Base-by-base conservation (phyloP, 1,140 invertebrate species). In the Drosophila sucinea region DNA sequence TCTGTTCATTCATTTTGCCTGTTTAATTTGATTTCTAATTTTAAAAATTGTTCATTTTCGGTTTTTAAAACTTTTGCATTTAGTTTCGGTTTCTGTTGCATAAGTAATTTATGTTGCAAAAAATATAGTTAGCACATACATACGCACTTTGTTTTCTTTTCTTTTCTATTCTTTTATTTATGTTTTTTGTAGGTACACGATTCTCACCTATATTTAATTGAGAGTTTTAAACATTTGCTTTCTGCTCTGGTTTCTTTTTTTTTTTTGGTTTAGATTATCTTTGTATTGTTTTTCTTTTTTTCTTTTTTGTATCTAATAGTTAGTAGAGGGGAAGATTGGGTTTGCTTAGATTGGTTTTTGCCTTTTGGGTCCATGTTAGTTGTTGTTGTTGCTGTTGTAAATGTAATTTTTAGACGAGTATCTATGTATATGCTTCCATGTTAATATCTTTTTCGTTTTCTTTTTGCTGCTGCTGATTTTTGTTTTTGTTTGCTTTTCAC, bases 141-240 rank as follows among this genome's bases (percentile, higher is more conserved):
- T 66, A 35, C 63, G 66, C 32, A 47, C 47, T 38, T 44, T 47
- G 33, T 72, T 60, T 47, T 65, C 60, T 41, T 1, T 41, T 17
- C n/a, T 0, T 51, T 27, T 81, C 38, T 82, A 38, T 68, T n/a
- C 30, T 32, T 57, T 63, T 73, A 62, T 87, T 67, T 77, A 73
- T 74, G 61, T 77, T 60, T 73, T 79, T 71, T 75, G 80, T 89
- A 89, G 84, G 84, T 89, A 89, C 84, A 81, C 84, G 84, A 89
- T 85, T 89, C 85, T 89, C 84, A 89, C 84, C 81, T 80, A 81
- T 81, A 67, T 86, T 89, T 67, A 67, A 67, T 79, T 76, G 64
- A 69, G 78, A 68, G 55, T 82, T 25, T 70, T 79, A 73, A 79
- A 83, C 79, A 77, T 78, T 62, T 86, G 65, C 60, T 62, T 63